These are phyloP conservation scores for Drosophila paulistorum DNA, from an alignment of 1,140 invertebrate species.

Conservation along the genomic window DNA sequence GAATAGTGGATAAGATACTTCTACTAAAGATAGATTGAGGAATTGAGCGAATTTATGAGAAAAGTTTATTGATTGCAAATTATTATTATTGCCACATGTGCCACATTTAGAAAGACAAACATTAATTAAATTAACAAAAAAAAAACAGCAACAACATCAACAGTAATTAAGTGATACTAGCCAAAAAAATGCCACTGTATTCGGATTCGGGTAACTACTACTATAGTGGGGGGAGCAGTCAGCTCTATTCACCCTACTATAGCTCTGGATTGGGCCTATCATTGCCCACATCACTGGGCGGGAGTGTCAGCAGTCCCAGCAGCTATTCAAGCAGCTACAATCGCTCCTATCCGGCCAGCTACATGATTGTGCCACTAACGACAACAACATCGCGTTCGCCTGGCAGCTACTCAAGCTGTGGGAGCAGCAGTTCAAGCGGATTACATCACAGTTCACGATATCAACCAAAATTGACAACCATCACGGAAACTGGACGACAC, in stretches of 20 bases:
- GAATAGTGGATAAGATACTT: not conserved
- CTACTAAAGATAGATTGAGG: not conserved
- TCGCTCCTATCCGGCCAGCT: constrained; percentile 66
- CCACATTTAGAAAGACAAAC: constrained; percentile 5
- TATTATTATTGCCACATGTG: constrained; percentile 21
- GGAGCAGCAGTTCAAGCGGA: constrained; percentile 29
- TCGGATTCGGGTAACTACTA: constrained; percentile 75
- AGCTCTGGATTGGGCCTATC: constrained; percentile 81
- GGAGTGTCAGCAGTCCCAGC: constrained; percentile 34
- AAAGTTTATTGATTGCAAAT: constrained; percentile 23
- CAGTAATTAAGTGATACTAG: constrained; percentile 8
- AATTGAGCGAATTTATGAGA: not conserved
- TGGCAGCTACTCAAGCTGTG: constrained; percentile 50
- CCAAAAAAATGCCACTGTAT: constrained; percentile 76
- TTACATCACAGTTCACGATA: constrained; percentile 84
- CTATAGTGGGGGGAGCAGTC: constrained; percentile 83
- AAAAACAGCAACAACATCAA: constrained; percentile 16
- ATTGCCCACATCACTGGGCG: constrained; percentile 15
- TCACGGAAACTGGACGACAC: constrained; percentile 85
- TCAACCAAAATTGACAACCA: constrained; percentile 89
- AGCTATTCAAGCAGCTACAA: constrained; percentile 73
- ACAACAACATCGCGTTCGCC: constrained; percentile 53
- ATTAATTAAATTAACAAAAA: constrained; percentile 22
- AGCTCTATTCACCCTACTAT: constrained; percentile 84
- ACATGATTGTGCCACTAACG: constrained; percentile 61